Evolutionary conservation across 2,888 invertebrate species (phyloP).

Genomic region (Argynnis bischoffii): DNA sequence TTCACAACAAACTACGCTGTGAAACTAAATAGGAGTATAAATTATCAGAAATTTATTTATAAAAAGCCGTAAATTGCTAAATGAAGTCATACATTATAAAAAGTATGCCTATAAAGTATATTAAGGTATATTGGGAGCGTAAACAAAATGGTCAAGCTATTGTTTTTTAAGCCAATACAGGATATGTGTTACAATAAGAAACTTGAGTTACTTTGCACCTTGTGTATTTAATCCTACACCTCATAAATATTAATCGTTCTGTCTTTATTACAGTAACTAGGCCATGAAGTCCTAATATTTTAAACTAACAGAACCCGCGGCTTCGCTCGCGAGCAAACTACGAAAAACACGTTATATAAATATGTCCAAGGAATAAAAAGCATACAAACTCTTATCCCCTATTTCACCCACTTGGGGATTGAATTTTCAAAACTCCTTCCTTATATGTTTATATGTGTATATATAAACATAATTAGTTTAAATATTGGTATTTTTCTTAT

Average conservation of each 20-base stretch:
- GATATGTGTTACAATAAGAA: conserved; percentile 9
- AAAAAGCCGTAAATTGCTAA: background rate
- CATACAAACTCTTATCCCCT: too few species aligned
- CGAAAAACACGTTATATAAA: too few species aligned
- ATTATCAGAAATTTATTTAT: conserved; percentile 1
- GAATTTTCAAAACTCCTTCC: too few species aligned
- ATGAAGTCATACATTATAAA: conserved; percentile 29
- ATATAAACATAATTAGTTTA: background rate
- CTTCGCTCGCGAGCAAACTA: too few species aligned
- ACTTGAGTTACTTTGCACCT: conserved; percentile 23
- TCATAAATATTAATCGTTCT: conserved; percentile 13
- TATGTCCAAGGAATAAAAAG: too few species aligned
- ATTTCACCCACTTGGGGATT: too few species aligned
- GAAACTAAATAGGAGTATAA: conserved; percentile 18
- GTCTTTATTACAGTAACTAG: background rate
- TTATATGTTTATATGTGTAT: too few species aligned
- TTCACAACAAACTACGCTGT: background rate
- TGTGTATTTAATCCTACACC: conserved; percentile 18
- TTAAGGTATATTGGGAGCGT: conserved; percentile 7
- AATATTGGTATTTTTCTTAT: background rate
- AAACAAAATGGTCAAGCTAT: conserved; percentile 2
- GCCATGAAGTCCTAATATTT: too few species aligned
- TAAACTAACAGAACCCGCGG: too few species aligned
- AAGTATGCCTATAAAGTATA: conserved; percentile 22
- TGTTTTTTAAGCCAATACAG: conserved; percentile 1